phyloP scores from a whole-genome alignment of 1,140 invertebrate species.

The Eubasilissa regina region DNA sequence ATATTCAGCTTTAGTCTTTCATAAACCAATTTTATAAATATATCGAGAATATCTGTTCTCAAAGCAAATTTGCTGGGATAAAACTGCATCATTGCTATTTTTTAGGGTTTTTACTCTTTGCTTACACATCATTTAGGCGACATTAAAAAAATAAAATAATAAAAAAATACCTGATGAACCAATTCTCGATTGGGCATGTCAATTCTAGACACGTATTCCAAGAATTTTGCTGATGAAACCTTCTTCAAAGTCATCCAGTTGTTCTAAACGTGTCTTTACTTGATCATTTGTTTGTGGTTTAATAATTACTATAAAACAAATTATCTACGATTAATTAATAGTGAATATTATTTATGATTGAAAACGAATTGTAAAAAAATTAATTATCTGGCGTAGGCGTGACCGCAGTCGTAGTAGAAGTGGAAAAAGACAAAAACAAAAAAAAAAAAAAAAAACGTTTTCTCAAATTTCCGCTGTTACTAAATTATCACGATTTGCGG shows the following conservation, averaged over 20 bases:
- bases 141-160: constrained; percentile 30
- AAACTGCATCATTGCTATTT: constrained; percentile 95
- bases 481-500: no score
- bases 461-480: no score
- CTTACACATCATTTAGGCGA: constrained; percentile 66
- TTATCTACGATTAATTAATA: constrained; percentile 70
- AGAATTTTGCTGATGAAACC: constrained; percentile 89
- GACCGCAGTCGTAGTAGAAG: no score
- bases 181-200: constrained; percentile 93
- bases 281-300: constrained; percentile 87
- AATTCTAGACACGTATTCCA: constrained; percentile 90
- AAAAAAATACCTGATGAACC: constrained; percentile 71
- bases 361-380: not conserved
- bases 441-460: no score
- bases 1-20: constrained; percentile 86
- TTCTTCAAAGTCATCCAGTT: constrained; percentile 96
- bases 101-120: constrained; percentile 96
- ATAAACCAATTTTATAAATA: constrained; percentile 94
- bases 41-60: constrained; percentile 95
- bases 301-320: constrained; percentile 75
- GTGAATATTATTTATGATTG: constrained; percentile 22
- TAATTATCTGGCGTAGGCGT: no score
- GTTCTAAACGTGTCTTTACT: constrained; percentile 92
- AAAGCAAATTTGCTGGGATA: constrained; percentile 99
- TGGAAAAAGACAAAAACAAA: no score